Percentiles rank a stretch among this genome's conserved stretches.
phyloP scores from a whole-genome alignment of 2,888 invertebrate genomes.

The Eulithis testata region DNA sequence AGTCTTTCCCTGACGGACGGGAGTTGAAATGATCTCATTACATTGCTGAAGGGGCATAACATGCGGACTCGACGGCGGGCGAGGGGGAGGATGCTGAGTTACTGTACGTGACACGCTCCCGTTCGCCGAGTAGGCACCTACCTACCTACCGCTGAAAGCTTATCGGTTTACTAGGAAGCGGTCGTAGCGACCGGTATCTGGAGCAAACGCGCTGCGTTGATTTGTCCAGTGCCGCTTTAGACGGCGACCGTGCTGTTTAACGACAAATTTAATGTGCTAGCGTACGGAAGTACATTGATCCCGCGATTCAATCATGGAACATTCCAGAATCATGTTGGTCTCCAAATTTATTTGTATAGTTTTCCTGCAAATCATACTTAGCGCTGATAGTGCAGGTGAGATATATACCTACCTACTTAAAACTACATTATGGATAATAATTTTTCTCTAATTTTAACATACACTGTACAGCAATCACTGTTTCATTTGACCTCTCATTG shows the following conservation, averaged over 20 bases:
- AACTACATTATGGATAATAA: not conserved
- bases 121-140: constrained; percentile 7
- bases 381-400: constrained; percentile 52
- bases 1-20: not conserved
- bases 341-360: constrained; percentile 48
- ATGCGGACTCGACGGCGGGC: constrained; percentile 28
- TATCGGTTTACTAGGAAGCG: constrained; percentile 68
- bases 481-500: constrained; percentile 11
- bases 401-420: not conserved
- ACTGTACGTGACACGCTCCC: constrained; percentile 18
- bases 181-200: constrained; percentile 52
- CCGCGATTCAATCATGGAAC: constrained; percentile 48
- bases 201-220: constrained; percentile 49
- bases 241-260: constrained; percentile 52
- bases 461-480: not conserved
- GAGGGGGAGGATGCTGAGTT: constrained; percentile 27
- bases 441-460: too few relatives aligned
- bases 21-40: constrained; percentile 37
- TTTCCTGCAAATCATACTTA: constrained; percentile 41
- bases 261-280: constrained; percentile 53
- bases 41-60: constrained; percentile 37
- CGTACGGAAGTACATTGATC: constrained; percentile 60
- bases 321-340: constrained; percentile 53
- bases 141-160: constrained; percentile 44
- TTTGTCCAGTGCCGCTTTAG: constrained; percentile 24